A percentile compares a stretch with the other conserved stretches of the same genome.
Evolutionary conservation across 2,888 invertebrate genomes (phyloP).

Genomic region (Thalpophila matura): DNA sequence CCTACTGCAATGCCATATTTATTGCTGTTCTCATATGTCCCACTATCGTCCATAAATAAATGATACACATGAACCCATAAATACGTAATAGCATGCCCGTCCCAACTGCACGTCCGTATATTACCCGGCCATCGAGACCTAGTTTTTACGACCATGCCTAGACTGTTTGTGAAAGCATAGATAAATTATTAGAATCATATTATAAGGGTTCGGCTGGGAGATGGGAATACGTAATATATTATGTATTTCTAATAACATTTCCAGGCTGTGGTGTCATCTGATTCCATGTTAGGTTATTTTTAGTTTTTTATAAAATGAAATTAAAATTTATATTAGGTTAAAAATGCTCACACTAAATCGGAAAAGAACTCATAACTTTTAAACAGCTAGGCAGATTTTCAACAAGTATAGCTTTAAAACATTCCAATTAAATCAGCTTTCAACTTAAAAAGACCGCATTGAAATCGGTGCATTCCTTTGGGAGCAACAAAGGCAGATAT

Average conservation of each 20-base stretch:
- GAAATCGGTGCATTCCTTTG: too few species aligned
- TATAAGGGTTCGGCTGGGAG: slow-evolving; percentile 31
- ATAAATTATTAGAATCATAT: slow-evolving; percentile 60
- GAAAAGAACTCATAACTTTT: too few species aligned
- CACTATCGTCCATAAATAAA: slow-evolving; percentile 8
- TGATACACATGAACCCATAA: not conserved
- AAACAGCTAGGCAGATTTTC: too few species aligned
- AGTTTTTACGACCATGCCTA: slow-evolving; percentile 48
- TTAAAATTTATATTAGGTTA: too few species aligned
- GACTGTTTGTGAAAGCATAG: slow-evolving; percentile 49
- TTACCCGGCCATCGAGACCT: slow-evolving; percentile 28
- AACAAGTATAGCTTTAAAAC: too few species aligned
- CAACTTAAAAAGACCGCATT: too few species aligned
- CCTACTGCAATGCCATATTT: not conserved
- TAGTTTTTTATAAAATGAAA: not conserved
- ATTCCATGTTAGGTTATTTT: not conserved
- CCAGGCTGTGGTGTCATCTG: not conserved
- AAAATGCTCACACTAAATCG: too few species aligned
- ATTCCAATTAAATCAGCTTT: too few species aligned
- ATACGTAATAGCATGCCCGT: not conserved
- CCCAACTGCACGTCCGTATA: slow-evolving; percentile 13
- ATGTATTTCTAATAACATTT: slow-evolving; percentile 27
- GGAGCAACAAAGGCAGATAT: too few species aligned
- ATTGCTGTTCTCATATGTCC: not conserved
- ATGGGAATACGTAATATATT: slow-evolving; percentile 17